These are phyloP conservation scores for Monochamus alternatus DNA, from an alignment of 2,888 invertebrate genomes.

Conservation along the genomic window DNA sequence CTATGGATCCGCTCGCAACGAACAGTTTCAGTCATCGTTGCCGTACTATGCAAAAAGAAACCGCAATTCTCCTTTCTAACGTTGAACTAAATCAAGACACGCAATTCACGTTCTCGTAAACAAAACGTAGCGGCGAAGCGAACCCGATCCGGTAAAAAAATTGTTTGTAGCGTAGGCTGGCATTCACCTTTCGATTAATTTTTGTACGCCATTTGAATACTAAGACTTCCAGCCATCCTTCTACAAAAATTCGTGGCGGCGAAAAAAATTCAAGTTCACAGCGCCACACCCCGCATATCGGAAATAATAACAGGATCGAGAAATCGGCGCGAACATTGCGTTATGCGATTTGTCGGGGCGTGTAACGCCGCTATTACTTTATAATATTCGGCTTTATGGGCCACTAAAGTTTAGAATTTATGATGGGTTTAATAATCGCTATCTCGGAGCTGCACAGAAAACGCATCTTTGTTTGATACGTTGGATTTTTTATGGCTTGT, in stretches of 20 bases:
- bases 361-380: not conserved
- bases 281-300: constrained; percentile 23
- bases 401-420: not conserved
- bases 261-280: constrained; percentile 12
- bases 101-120: too few relatives aligned
- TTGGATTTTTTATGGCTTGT: not conserved
- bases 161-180: not conserved
- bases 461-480: not conserved
- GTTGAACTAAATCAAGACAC: too few relatives aligned
- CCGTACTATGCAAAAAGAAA: too few relatives aligned
- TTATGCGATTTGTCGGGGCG: constrained; percentile 14
- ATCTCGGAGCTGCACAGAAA: too few relatives aligned
- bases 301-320: constrained; percentile 6
- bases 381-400: not conserved
- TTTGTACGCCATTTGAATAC: too few relatives aligned
- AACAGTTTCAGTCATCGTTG: too few relatives aligned
- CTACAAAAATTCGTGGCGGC: not conserved
- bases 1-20: too few relatives aligned
- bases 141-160: not conserved
- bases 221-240: not conserved
- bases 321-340: constrained; percentile 32
- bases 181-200: not conserved
- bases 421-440: not conserved
- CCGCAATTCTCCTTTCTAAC: too few relatives aligned
- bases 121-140: not conserved